Percentiles rank a stretch among this genome's conserved stretches.
Conservation (phyloP, 2,113 vertebrate genomes). For the Machaerirhynchus nigripectus region DNA sequence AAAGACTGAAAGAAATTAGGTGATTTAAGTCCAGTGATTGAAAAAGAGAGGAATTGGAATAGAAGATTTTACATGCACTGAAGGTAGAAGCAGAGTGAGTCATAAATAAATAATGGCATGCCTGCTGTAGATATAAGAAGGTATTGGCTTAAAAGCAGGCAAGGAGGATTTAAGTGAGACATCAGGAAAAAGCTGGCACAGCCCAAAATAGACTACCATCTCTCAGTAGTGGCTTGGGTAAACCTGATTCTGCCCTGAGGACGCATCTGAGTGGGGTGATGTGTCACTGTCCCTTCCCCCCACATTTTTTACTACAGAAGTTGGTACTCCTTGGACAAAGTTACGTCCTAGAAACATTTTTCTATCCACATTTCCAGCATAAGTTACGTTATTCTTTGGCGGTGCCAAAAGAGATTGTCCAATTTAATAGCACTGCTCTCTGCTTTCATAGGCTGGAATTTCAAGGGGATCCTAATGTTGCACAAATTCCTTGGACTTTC, state of each 20-base stretch:
- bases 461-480: background rate
- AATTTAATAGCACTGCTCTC: background rate
- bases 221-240: background rate
- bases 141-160: background rate
- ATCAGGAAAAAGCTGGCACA: background rate
- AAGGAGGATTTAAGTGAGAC: background rate
- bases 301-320: background rate
- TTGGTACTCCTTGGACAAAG: background rate
- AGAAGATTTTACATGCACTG: background rate
- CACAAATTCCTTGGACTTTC: background rate
- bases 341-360: background rate
- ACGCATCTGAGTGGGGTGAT: background rate
- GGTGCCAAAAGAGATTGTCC: background rate
- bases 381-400: background rate
- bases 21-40: background rate
- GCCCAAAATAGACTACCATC: background rate
- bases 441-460: background rate
- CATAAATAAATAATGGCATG: conserved; percentile 25
- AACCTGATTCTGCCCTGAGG: background rate
- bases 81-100: background rate
- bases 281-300: background rate
- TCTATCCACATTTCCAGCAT: background rate
- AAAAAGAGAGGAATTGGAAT: background rate
- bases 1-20: background rate
- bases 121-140: background rate